Evolutionary conservation across 2,113 vertebrate species (phyloP), one percentile per base, ranked within the genome.

Genomic region (Neodontobutis hainanensis): DNA sequence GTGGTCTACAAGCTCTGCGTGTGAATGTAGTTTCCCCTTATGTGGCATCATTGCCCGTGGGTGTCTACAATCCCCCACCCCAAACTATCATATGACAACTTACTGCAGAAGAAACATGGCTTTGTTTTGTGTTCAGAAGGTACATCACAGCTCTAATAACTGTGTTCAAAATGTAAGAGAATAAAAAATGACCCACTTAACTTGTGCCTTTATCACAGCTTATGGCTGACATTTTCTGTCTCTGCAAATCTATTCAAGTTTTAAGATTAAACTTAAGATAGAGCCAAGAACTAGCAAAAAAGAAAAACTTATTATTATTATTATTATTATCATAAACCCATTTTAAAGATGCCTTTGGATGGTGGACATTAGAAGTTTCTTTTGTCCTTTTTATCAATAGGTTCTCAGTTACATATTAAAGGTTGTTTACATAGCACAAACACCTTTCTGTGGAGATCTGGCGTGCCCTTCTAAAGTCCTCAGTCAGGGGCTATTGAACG

Each of bases 41-140:
- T 76, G 77, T 66, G 70, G 65, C 73, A 74, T 83, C 77, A 64
- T 81, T 76, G 75, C 59, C 74, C 49, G 48, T 59, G 70, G 81
- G 79, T 61, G 49, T 53, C 36, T 65, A 70, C 77, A 51, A 34
- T 48, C 76, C 56, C 75, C 83, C 67, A 6, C 52, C 70, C 65
- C 38, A 52, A 42, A 81, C 75, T 79, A 83, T 87, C 86, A 75
- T 64, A 78, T 90, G 83, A 85, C 83, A 16, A 52, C 62, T 63
- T 57, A 0, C 45, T 67, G 69, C 72, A 73, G 38, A 78, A 82
- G 85, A 85, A 75, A 67, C 72, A 70, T 81, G 66, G 80, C 80
- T 82, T 85, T 83, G 80, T 89, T 61, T 77, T 58, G 47, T 66
- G 66, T 65, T 12, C 52, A 53, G 72, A 67, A 61, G 2, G 56